A percentile compares a stretch with the other conserved stretches of the same genome.
phyloP scores from a whole-genome alignment of 2,888 invertebrate species.

The Clusia tigrina region DNA sequence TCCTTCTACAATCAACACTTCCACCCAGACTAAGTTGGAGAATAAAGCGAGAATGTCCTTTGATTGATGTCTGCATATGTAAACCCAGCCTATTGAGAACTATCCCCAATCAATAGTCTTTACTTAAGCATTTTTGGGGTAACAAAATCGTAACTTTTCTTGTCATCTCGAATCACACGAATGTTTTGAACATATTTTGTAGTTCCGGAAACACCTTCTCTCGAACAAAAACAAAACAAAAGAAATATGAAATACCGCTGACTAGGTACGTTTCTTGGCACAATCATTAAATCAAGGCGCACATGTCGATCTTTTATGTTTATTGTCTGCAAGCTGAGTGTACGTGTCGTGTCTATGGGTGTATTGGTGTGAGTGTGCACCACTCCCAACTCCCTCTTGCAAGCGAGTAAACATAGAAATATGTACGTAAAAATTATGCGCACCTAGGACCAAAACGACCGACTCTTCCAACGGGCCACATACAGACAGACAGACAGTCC shows the following conservation, averaged over 20 bases:
- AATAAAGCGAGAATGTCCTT: no score
- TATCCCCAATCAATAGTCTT: no score
- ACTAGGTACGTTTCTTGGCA: not conserved
- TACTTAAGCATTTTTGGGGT: no score
- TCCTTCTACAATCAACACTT: no score
- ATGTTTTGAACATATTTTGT: no score
- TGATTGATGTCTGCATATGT: no score
- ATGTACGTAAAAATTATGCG: not conserved
- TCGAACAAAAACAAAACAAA: not conserved
- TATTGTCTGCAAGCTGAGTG: not conserved
- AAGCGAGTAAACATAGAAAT: not conserved
- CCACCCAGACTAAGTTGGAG: no score
- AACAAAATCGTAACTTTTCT: no score
- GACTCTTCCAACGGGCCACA: not conserved
- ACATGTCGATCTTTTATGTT: not conserved
- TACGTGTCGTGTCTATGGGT: not conserved
- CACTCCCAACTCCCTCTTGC: not conserved
- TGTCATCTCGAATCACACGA: no score
- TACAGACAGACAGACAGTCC: not conserved
- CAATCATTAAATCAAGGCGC: not conserved
- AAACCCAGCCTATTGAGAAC: no score
- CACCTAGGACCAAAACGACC: not conserved
- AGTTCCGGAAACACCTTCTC: not conserved
- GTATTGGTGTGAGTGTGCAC: not conserved
- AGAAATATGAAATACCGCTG: not conserved